Evolutionary conservation across 2,888 invertebrate species (phyloP).

Genomic region (Heliconius sara): DNA sequence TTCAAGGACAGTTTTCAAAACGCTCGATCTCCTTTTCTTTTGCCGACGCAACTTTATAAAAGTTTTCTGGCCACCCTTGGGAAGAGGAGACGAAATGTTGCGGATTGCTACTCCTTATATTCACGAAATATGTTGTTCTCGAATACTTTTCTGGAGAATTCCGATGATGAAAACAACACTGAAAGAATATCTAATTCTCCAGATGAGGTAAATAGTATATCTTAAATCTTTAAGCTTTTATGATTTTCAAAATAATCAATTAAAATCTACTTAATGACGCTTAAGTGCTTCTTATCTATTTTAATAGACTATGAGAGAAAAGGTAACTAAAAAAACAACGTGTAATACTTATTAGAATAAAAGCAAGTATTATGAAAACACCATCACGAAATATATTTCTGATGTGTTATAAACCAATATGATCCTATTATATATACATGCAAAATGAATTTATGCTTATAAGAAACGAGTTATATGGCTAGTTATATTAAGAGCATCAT

Average conservation of each 20-base stretch:
- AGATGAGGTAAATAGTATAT: constrained; percentile 73
- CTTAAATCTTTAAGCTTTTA: no score
- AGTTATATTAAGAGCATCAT: background rate
- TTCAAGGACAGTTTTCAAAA: constrained; percentile 76
- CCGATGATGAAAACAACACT: constrained; percentile 75
- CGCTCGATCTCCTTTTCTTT: constrained; percentile 82
- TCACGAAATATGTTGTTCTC: constrained; percentile 84
- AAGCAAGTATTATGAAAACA: no score
- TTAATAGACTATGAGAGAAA: no score
- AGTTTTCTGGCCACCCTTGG: constrained; percentile 88
- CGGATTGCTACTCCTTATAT: constrained; percentile 78
- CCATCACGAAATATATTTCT: no score
- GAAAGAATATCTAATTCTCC: constrained; percentile 76
- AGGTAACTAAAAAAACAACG: no score
- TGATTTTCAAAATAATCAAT: no score
- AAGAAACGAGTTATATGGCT: background rate
- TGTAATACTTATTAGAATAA: no score
- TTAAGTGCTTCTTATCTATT: no score
- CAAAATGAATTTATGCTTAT: background rate
- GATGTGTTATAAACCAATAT: no score
- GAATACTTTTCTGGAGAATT: constrained; percentile 71
- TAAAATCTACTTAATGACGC: no score
- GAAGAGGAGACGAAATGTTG: constrained; percentile 75
- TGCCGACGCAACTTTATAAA: constrained; percentile 91
- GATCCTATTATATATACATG: background rate